Evolutionary conservation across 2,113 vertebrate genomes (phyloP).

Genomic region (Myodes glareolus): DNA sequence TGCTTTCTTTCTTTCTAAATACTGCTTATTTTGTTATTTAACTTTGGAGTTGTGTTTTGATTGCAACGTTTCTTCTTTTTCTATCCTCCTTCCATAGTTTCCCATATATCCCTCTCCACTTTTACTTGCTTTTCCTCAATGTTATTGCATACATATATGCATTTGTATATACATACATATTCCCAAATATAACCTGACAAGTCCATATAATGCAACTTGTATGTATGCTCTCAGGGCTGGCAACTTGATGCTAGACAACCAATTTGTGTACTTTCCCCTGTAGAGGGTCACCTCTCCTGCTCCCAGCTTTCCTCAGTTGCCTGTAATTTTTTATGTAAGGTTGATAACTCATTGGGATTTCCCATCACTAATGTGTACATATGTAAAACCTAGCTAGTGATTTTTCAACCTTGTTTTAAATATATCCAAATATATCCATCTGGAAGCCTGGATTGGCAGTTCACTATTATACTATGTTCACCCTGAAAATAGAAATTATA

Average conservation of each 20-base stretch:
- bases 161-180: background rate
- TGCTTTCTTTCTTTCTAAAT: conserved; percentile 9
- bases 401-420: conserved; percentile 1
- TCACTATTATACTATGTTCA: conserved; percentile 8
- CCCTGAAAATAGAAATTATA: conserved; percentile 46
- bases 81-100: background rate
- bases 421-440: conserved; percentile 29
- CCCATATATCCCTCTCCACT: background rate
- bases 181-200: background rate
- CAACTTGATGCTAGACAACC: background rate
- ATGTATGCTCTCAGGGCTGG: background rate
- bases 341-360: background rate
- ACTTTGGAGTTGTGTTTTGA: background rate
- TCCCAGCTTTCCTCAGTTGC: background rate
- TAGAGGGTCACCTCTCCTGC: background rate
- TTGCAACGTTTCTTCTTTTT: background rate
- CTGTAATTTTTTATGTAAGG: background rate
- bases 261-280: background rate
- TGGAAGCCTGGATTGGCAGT: conserved; percentile 8
- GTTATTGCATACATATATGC: background rate
- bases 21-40: background rate
- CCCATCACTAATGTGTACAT: background rate
- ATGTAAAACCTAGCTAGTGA: background rate
- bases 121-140: background rate
- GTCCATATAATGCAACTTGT: background rate